Evolutionary conservation across 2,797 vertebrate genomes (phyloP).

Genomic region (Acridotheres tristis): DNA sequence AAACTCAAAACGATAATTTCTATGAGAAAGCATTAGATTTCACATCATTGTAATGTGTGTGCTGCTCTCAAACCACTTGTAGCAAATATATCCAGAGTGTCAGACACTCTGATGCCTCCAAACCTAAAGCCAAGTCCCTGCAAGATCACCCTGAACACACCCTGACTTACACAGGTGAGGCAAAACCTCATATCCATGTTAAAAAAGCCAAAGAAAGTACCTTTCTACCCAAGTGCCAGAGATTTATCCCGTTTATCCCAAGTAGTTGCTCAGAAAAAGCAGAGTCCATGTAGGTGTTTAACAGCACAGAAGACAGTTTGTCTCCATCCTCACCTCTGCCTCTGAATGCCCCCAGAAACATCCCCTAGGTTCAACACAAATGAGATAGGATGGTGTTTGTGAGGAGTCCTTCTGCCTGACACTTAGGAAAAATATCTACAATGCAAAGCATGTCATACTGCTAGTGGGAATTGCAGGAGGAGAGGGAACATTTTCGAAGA

Average conservation of each 20-base stretch:
- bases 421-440: background rate
- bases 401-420: background rate
- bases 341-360: background rate
- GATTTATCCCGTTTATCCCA: background rate
- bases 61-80: background rate
- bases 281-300: background rate
- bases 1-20: background rate
- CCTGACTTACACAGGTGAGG: background rate
- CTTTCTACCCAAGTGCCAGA: background rate
- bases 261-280: background rate
- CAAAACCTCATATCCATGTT: background rate
- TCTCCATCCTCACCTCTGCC: background rate
- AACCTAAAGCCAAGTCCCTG: background rate
- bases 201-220: background rate
- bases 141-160: background rate
- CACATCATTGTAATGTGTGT: background rate
- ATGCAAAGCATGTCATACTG: constrained; percentile 18
- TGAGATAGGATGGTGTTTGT: background rate
- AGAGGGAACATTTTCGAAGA: constrained; percentile 29
- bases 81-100: background rate
- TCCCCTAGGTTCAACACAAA: background rate
- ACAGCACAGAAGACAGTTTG: background rate
- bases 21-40: background rate
- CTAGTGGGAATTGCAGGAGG: background rate
- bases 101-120: background rate